Evolutionary conservation across 2,888 invertebrate species (phyloP), one percentile per base, ranked within the genome.

Genomic region (Dimorphilus gyrociliatus): DNA sequence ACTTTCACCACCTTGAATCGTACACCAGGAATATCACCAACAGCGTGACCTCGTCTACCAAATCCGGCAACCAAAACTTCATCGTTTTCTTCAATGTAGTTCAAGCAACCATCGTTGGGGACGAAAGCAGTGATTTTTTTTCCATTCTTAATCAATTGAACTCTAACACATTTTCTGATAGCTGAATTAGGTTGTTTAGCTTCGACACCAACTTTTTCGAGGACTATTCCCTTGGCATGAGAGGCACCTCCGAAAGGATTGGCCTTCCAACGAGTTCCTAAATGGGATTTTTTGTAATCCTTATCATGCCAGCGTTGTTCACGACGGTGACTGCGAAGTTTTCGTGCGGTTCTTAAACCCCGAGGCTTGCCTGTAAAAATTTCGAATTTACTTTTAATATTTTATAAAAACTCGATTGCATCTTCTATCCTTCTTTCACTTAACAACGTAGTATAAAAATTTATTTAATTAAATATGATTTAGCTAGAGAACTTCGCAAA

Each of bases 101-200:
- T 97, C 40, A 97, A 72, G 65, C 94, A 97, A 76, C 94, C 94
- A 60, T 97, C 97, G 46, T 90, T 77, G 36, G 94, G 94, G 42
- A 97, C 94, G 72, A 97, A 97, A 1, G 97, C 97, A 30, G 94
- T 97, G 61, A 97, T 94, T 66, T 97, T 97, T 69, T 97, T 97
- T 50, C 94, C 94, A 62, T 97, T 97, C 69, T 97, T 97, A 63
- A 97, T 97, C 31, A 97, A 70, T 65, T 97, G 97, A 25, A 97
- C 97, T 59, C 97, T 72, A 34, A 97, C 97, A 59, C 97, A 97
- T 69, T 97, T 97, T 49, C 97, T 75, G 63, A 97, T 99, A 56
- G 97, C 97, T 61, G 94, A 97, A 70, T 97, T 97, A 16, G 97
- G 97, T 73, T 97, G 97, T 67, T 97, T 97, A 51, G 97, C 97